Conservation (phyloP, 2,113 vertebrate species). For the Herpailurus yagouaroundi region DNA sequence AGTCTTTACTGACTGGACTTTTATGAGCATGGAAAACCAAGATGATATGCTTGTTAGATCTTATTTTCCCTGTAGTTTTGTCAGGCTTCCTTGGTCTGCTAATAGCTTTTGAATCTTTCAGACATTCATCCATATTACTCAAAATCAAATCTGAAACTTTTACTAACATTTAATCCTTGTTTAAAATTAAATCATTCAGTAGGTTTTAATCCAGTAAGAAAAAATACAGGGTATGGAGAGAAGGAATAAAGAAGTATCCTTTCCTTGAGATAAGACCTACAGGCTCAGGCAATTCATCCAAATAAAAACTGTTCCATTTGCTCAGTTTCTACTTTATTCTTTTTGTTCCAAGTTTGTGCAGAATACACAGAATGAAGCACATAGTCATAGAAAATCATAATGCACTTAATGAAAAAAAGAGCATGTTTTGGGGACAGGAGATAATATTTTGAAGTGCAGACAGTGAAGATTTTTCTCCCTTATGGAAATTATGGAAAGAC, state of each 20-base stretch:
- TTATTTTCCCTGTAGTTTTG: background rate
- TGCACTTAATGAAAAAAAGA: background rate
- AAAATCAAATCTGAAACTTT: conserved; percentile 45
- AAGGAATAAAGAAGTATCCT: background rate
- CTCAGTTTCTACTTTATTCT: background rate
- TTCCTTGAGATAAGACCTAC: background rate
- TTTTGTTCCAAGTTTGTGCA: background rate
- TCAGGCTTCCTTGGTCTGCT: background rate
- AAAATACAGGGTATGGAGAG: background rate
- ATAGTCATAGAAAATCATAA: background rate
- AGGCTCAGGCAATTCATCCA: background rate
- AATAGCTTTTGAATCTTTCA: conserved; percentile 6
- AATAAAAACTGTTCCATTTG: background rate
- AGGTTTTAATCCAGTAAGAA: background rate
- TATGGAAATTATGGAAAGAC: background rate
- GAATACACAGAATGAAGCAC: background rate
- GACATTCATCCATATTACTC: background rate
- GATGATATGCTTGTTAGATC: background rate
- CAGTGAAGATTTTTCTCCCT: background rate
- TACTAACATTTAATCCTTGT: background rate
- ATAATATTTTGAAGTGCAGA: background rate
- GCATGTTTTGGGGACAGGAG: background rate
- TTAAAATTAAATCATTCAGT: background rate
- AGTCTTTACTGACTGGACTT: background rate
- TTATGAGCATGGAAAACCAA: background rate